Conservation (phyloP, 1,140 invertebrate species). For the Panagrolaimus sp. region DNA sequence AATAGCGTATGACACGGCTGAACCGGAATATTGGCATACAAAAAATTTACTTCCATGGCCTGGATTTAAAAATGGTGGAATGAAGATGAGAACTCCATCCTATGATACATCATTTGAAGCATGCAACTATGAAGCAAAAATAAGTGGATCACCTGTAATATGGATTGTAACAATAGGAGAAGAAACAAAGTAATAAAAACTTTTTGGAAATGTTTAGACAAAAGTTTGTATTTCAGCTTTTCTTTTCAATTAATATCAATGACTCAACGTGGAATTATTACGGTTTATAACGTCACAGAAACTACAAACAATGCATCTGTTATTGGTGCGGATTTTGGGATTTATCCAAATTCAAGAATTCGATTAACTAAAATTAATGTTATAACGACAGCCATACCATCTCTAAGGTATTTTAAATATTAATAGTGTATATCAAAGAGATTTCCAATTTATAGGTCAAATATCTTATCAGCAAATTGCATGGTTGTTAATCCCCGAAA, state of each 20-base stretch:
- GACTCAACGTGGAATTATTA: conserved; percentile 2
- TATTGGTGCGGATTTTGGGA: background rate
- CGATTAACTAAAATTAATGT: background rate
- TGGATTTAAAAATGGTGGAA: background rate
- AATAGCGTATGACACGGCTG: background rate
- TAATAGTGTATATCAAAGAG: background rate
- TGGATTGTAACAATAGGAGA: background rate
- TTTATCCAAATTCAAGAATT: background rate
- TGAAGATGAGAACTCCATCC: background rate
- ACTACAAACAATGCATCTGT: background rate
- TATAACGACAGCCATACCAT: background rate
- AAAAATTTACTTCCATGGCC: background rate
- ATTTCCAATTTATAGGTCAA: background rate
- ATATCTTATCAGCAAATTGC: background rate
- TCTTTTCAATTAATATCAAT: conserved; percentile 5
- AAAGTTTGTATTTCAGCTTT: background rate
- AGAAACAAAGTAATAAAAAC: too few species aligned
- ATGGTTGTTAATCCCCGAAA: conserved; percentile 6
- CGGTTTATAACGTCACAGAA: background rate
- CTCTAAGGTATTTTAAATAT: background rate
- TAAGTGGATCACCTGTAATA: background rate
- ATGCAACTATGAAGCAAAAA: background rate
- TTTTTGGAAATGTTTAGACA: too few species aligned
- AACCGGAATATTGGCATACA: background rate
- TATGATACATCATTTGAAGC: conserved; percentile 5